phyloP scores from a whole-genome alignment of 1,140 invertebrate genomes.

The Apis dorsata region DNA sequence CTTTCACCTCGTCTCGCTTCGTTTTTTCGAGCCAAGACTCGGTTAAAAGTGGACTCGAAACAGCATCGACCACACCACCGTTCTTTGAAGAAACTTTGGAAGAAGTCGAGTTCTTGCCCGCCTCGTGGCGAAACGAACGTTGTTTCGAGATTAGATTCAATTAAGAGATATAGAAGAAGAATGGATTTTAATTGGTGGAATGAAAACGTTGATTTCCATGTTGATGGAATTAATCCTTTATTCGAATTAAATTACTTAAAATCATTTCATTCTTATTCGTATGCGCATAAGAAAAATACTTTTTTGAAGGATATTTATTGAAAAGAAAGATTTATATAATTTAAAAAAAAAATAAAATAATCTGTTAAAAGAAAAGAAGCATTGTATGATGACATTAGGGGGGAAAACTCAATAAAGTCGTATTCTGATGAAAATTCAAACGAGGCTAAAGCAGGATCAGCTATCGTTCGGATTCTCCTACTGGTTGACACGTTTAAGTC shows the following conservation, averaged over 20 bases:
- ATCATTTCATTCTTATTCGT: too few relatives aligned
- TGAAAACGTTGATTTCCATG: too few relatives aligned
- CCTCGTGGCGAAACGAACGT: neutral
- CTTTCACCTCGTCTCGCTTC: neutral
- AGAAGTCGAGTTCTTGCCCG: neutral
- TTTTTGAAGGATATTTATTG: too few relatives aligned
- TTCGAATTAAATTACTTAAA: too few relatives aligned
- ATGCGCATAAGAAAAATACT: too few relatives aligned
- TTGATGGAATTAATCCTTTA: too few relatives aligned
- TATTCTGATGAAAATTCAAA: neutral
- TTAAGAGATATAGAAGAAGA: too few relatives aligned
- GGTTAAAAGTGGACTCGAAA: slow-evolving; percentile 1
- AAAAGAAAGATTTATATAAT: too few relatives aligned
- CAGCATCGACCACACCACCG: neutral
- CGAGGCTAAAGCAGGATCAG: neutral
- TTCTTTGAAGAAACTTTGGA: slow-evolving; percentile 15
- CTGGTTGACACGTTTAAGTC: neutral
- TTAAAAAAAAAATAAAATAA: too few relatives aligned
- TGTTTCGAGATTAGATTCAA: neutral
- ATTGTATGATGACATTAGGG: too few relatives aligned
- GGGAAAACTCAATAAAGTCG: neutral
- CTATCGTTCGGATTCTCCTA: neutral
- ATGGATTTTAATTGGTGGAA: neutral
- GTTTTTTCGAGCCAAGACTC: neutral
- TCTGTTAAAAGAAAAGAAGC: too few relatives aligned